Base-by-base conservation (phyloP, 1,140 invertebrate species). In the Dryas iulia region DNA sequence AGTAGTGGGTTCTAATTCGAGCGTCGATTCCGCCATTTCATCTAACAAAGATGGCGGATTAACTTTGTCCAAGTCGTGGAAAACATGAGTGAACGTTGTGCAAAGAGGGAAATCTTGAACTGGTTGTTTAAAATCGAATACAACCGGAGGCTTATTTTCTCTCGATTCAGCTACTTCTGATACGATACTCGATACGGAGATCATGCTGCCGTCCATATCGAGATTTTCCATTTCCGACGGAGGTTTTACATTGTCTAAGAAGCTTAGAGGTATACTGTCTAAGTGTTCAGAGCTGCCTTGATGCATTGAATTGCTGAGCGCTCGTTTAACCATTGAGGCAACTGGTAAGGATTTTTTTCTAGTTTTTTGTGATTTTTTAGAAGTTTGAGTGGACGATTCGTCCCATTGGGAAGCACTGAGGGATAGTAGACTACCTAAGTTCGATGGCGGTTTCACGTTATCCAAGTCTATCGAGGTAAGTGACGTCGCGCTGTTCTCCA, bases 21-120 rank as follows among this genome's bases (percentile, higher is more conserved):
- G 90, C 0, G 94, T 95, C 4, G 97, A 95, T 73, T 96, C 96
- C 0, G 95, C 93, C 63, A 96, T 86, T 78, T 97, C 95, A 57
- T 96, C 95, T 93, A 97, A 95, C 30, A 95, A 90, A 1, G 96
- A 96, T 0, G 97, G 96, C 14, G 96, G 96, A 73, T 96, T 96
- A 0, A 96, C 94, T 73, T 95, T 95, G 53, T 97, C 96, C 52
- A 97, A 85, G 68, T 96, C 95, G 28, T 89, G 87, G 76, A 95
- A 87, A 73, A 95, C 94, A 57, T 89, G 94, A 2, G 92, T 83
- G 73, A 93, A 94, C 47, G 92, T 93, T 33, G 86, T 83, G 39
- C 83, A 84, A 4, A 91, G 73, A 4, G 90, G 90, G 57, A 92
- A 88, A 66, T 90, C 87, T 63, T 89, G 89, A 8, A 92, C 76